Base-by-base conservation (phyloP, 2,113 vertebrate genomes). In the Butorides virescens region DNA sequence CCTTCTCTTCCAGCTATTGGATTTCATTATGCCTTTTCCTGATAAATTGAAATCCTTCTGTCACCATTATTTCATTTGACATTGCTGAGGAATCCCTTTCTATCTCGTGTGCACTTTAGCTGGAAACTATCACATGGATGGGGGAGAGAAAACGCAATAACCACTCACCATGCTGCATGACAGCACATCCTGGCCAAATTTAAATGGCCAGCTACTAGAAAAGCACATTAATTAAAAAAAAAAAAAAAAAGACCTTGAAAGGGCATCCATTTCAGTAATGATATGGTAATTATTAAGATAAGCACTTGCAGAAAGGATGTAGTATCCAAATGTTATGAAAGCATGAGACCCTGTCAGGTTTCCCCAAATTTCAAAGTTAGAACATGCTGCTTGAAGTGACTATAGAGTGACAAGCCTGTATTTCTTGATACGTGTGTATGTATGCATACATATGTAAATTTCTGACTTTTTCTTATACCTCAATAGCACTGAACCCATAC, bases 41-140 rank as follows among this genome's bases (percentile, higher is more conserved):
- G 83, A 89, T 79, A 96, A 89, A 91, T 39, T 92, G 74, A 82
- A 96, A 96, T 47, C 44, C 70, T 91, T 72, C 84, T 90, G 84
- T 56, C 92, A 87, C 56, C 30, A 63, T 81, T 84, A 95, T 92
- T 94, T 68, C 47, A 92, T 85, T 94, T 95, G 62, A 87, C 87
- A 68, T 42, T 72, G 27, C 68, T 75, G 73, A 95, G 77, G 77
- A 92, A 92, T 85, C 56, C 80, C 36, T 71, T 84, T 92, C 63
- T 18, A 46, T 80, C 68, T 80, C 80, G 47, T 6, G 4, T 86
- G 30, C 34, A 62, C 79, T 91, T 77, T 55, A 91, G 37, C 14
- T 71, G 47, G 58, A 80, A 95, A 80, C 16, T 34, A 65, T 67
- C 2, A 0, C 46, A 44, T 6, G 68, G 42, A 81, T 30, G 58